Conservation (phyloP, 2,888 invertebrate genomes). For the Calameuta pallipes region DNA sequence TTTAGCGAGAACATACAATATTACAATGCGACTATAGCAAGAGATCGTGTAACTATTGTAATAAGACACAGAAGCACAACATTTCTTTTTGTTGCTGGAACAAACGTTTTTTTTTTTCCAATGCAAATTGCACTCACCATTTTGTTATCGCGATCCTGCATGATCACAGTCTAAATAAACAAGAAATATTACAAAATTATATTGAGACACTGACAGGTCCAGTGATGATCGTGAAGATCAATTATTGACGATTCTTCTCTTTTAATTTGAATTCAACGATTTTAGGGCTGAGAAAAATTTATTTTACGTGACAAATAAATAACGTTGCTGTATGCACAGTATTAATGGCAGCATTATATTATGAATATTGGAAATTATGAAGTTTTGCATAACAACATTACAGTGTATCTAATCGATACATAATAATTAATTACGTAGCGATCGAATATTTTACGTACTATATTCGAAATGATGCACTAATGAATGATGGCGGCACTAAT, state of each 20-base stretch:
- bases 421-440: too few species aligned
- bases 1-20: background rate
- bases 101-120: background rate
- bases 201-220: background rate
- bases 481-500: background rate
- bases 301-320: too few species aligned
- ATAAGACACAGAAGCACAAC: background rate
- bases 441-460: too few species aligned
- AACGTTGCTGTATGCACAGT: too few species aligned
- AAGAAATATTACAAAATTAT: conserved; percentile 16
- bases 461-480: too few species aligned
- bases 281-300: background rate
- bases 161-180: conserved; percentile 37
- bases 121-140: conserved; percentile 34
- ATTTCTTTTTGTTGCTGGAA: background rate
- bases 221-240: background rate
- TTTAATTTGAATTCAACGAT: background rate
- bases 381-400: too few species aligned
- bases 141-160: conserved; percentile 31
- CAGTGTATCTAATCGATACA: too few species aligned
- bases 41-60: background rate
- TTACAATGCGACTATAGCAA: background rate
- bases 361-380: too few species aligned
- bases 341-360: too few species aligned
- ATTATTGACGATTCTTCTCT: background rate